Evolutionary conservation across 2,113 vertebrate species (phyloP).

Genomic region (Hystrix brachyura): DNA sequence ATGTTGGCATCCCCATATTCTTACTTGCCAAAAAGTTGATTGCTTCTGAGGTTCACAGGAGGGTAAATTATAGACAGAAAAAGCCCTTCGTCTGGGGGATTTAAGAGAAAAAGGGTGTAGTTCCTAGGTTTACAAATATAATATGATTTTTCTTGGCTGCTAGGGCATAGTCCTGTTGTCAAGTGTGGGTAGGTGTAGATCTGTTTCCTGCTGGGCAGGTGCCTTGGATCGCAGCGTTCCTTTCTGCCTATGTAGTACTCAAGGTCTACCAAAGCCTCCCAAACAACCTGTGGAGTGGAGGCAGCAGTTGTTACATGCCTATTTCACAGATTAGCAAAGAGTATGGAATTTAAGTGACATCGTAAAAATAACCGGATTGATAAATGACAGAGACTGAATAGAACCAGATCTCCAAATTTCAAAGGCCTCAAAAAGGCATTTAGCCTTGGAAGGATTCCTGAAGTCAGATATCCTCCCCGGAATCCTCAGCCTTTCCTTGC

Average conservation of each 20-base stretch:
- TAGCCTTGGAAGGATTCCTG: background rate
- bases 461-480: background rate
- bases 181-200: background rate
- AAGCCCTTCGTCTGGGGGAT: background rate
- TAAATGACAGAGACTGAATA: background rate
- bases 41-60: background rate
- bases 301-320: background rate
- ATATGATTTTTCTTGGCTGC: conserved; percentile 12
- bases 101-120: background rate
- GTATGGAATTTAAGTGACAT: background rate
- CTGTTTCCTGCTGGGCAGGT: background rate
- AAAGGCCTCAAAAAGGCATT: background rate
- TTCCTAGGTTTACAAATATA: background rate
- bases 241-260: background rate
- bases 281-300: background rate
- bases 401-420: background rate
- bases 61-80: background rate
- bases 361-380: background rate
- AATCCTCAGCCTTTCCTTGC: background rate
- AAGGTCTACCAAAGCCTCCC: background rate
- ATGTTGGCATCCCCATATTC: background rate
- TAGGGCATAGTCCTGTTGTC: background rate
- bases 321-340: background rate
- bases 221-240: background rate
- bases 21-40: background rate